Conservation (phyloP, 30 jellyfish, hydroid and myxozoan species). For the Sanderia malayensis region DNA sequence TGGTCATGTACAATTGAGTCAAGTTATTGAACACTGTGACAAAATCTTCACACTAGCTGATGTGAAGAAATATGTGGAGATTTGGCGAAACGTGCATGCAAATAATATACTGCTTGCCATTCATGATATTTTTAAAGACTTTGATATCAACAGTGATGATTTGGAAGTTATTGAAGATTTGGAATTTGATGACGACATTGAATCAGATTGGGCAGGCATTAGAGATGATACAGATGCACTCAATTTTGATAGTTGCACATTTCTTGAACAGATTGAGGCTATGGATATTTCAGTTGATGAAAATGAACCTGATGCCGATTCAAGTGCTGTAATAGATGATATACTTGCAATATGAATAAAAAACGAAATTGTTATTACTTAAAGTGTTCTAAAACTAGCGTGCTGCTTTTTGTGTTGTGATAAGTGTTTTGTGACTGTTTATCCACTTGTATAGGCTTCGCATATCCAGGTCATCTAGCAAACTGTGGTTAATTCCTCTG, state of each 20-base stretch:
- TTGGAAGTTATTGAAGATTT: no score
- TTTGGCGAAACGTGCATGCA: no score
- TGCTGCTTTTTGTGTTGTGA: not conserved
- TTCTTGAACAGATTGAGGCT: no score
- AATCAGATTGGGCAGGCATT: no score
- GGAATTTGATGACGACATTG: conserved; percentile 8
- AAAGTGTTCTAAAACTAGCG: not conserved
- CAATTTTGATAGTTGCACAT: no score
- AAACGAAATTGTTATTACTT: no score
- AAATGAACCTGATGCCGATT: not conserved
- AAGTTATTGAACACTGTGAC: not conserved
- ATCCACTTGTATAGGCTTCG: conserved; percentile 16
- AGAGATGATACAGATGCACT: no score
- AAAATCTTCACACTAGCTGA: conserved; percentile 17
- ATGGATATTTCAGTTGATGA: conserved; percentile 1
- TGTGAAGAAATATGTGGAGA: no score
- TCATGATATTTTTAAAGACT: conserved; percentile 23
- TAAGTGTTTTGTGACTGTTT: not conserved
- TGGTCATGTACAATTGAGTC: conserved; percentile 2
- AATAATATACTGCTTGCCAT: no score
- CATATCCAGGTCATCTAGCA: conserved; percentile 19
- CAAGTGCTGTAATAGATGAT: not conserved
- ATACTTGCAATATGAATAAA: no score
- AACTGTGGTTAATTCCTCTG: not conserved
- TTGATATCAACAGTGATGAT: conserved; percentile 1